Conservation (phyloP, 1,140 invertebrate species). For the Drosophila rufa region DNA sequence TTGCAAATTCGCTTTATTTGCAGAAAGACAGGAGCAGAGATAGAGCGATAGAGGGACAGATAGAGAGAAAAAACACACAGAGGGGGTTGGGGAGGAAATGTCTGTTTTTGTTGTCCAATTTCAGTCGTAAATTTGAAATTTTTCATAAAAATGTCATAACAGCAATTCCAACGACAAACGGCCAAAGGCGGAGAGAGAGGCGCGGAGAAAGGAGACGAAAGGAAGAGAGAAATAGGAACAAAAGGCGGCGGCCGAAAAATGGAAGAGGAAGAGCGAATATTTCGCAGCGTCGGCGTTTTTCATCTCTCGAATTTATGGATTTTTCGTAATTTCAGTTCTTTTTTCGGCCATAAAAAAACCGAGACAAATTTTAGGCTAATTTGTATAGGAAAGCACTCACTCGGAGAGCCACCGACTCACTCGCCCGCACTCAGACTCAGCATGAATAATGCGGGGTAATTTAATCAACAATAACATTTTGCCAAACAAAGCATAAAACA, state of each 20-base stretch:
- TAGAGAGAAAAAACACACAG: not conserved
- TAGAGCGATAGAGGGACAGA: conserved; percentile 1
- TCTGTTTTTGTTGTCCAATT: conserved; percentile 57
- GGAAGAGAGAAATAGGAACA: conserved; percentile 41
- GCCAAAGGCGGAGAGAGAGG: conserved; percentile 15
- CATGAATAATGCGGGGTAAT: conserved; percentile 80
- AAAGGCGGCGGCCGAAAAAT: conserved; percentile 50
- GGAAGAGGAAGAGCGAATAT: conserved; percentile 46
- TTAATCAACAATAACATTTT: conserved; percentile 81
- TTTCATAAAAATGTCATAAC: conserved; percentile 85
- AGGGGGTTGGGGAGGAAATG: conserved; percentile 36
- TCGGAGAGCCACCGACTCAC: conserved; percentile 3
- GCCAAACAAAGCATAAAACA: conserved; percentile 83
- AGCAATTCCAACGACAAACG: conserved; percentile 72
- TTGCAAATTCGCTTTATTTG: conserved; percentile 63
- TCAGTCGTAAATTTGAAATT: conserved; percentile 81
- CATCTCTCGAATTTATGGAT: conserved; percentile 79
- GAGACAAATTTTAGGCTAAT: conserved; percentile 64
- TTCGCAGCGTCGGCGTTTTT: conserved; percentile 79
- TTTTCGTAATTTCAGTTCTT: conserved; percentile 63
- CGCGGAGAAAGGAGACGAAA: conserved; percentile 23
- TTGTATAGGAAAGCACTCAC: conserved; percentile 45
- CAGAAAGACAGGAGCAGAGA: conserved; percentile 17
- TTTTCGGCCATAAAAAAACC: conserved; percentile 46
- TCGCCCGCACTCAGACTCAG: conserved; percentile 37